Evolutionary conservation across 2,888 invertebrate species (phyloP), one percentile per base, ranked within the genome.

Genomic region (Conistra vaccinii): DNA sequence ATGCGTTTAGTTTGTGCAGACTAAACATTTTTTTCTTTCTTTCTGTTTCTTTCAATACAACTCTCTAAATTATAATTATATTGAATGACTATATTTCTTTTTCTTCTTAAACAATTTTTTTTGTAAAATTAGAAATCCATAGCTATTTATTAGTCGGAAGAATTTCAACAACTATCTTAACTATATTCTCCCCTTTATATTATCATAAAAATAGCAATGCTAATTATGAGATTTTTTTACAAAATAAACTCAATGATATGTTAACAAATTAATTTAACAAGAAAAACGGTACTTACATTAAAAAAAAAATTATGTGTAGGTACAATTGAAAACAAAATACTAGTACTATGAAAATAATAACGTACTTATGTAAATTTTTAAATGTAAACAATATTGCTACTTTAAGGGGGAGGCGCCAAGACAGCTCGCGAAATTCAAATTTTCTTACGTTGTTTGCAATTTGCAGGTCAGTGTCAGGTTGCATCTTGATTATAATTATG

Each of bases 171-270:
- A 65, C 3, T 10, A 48, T 48, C 45, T 65, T 17, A 32, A 9
- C 9, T 48, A 32, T 23, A 32, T 48, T 65, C 2, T 29, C 9
- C 14, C 29, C 29, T 32, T 29, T 26, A 42, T 29, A 23, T 9
- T 29, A 68, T 45, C 32, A 60, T 76, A n/a, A 78, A 69, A 58
- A 63, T 35, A 70, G 45, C 53, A 81, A 80, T 81, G 69, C 45
- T 62, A 62, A 39, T 7, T 39, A 48, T 53, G 61, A 39, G 32
- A 48, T 39, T 58, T 57, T 57, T 69, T 39, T 62, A 55, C 6
- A 62, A 51, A 45, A 78, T 17, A 69, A 32, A 45, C 20, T 53
- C 35, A 67, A 39, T 20, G n/a, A 26, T 48, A 2, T 73, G 3
- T 23, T 39, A 53, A 76, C 29, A 45, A 20, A 61, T 20, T 9